Percentiles rank a stretch among this genome's conserved stretches.
Conservation (phyloP, 2,888 invertebrate species). For the Dioctria rufipes region DNA sequence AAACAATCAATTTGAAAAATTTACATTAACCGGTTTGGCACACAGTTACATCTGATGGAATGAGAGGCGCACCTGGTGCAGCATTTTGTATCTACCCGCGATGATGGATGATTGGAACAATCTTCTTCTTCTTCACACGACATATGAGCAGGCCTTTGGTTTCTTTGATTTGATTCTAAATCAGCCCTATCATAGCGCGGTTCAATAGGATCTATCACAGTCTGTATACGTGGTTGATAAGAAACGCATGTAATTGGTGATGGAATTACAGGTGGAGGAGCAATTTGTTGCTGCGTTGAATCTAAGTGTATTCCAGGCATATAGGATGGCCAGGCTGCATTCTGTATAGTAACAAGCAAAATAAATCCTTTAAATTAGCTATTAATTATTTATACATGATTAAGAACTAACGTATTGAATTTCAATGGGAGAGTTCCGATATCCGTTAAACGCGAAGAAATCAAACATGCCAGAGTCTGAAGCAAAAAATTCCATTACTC, state of each 20-base stretch:
- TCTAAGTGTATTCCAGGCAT: conserved; percentile 49
- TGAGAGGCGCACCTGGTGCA: conserved; percentile 20
- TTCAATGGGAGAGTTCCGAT: conserved; percentile 55
- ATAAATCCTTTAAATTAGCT: no score
- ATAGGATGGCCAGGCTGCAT: conserved; percentile 49
- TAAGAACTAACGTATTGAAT: conserved; percentile 56
- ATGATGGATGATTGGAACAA: neutral
- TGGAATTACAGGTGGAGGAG: conserved; percentile 26
- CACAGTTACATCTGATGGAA: conserved; percentile 7
- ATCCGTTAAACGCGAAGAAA: conserved; percentile 51
- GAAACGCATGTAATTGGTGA: conserved; percentile 24
- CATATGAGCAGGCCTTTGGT: neutral
- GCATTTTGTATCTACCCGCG: neutral
- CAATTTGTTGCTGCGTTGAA: conserved; percentile 16
- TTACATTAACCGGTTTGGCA: conserved; percentile 6
- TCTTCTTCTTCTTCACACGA: neutral
- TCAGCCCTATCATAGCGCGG: conserved; percentile 11
- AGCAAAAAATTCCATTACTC: neutral
- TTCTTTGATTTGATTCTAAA: neutral
- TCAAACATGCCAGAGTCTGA: conserved; percentile 52
- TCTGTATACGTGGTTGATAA: conserved; percentile 15
- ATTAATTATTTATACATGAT: no score
- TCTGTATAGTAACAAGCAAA: conserved; percentile 6
- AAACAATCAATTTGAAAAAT: neutral
- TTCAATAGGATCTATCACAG: conserved; percentile 5